Percentiles rank a stretch among this genome's conserved stretches.
These are phyloP conservation scores for Himantopus leucocephalus DNA, from an alignment of 2,113 vertebrate species.

Conservation along the genomic window DNA sequence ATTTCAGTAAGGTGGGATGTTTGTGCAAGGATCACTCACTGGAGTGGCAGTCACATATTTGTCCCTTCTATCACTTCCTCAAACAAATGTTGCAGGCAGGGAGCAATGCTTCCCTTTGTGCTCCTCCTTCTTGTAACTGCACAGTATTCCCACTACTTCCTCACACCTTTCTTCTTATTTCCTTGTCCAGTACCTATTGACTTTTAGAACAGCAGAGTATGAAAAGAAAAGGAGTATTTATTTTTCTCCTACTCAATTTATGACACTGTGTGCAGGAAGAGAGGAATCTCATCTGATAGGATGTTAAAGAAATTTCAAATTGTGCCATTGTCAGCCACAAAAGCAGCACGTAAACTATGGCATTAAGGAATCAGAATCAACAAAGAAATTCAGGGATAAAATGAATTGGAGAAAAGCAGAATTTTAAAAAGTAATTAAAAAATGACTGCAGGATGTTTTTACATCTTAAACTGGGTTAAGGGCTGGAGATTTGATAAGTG, in stretches of 20 bases:
- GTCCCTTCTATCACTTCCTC: not conserved
- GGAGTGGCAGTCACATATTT: not conserved
- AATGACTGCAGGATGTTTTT: not conserved
- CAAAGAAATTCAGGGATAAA: not conserved
- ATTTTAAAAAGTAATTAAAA: not conserved
- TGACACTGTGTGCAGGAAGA: not conserved
- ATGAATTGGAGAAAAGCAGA: not conserved
- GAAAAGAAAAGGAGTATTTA: not conserved
- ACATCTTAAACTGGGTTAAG: not conserved
- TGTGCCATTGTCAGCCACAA: not conserved
- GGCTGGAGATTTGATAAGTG: not conserved
- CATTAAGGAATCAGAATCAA: not conserved
- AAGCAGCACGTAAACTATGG: not conserved
- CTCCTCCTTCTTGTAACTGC: not conserved
- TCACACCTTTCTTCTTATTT: not conserved
- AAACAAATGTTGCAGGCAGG: not conserved
- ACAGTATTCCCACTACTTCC: not conserved
- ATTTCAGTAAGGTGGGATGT: not conserved
- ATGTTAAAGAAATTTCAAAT: not conserved
- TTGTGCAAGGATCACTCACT: not conserved
- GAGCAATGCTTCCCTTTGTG: not conserved
- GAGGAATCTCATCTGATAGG: fast-evolving
- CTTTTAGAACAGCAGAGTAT: not conserved
- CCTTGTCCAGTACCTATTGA: not conserved
- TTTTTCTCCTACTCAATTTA: not conserved